Base-by-base conservation (phyloP, 2,113 vertebrate genomes). In the Thryonomys swinderianus region DNA sequence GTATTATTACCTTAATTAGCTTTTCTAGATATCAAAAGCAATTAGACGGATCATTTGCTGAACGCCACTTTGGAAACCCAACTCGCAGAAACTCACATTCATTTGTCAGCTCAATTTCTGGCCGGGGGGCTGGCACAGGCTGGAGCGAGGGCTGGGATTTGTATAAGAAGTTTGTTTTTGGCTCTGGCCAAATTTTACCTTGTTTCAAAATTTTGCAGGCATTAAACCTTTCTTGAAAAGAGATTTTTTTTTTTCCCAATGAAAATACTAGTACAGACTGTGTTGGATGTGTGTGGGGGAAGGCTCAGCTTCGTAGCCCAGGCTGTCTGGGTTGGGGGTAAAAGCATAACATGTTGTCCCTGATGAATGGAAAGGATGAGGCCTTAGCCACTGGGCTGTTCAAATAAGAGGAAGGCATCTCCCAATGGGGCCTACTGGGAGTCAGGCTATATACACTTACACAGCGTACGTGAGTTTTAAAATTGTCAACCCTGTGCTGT, bases 1-100 rank as follows among this genome's bases (percentile, higher is more conserved):
- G 96, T 96, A 94, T 97, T 96, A 97, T 97, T 97, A 98, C 97
- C 96, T 97, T 98, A 96, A 98, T 98, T 97, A 97, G 97, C 96
- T 95, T 98, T 98, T 97, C 95, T 95, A 97, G 97, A 97, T 98
- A 97, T 97, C 96, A 97, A 97, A 97, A 97, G 96, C 96, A 97
- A 97, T 98, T 97, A 97, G 93, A 92, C 48, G 0, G 91, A 94
- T 96, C 91, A 92, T 88, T 96, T 88, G 93, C 83, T 89, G 73
- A 97, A 90, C 2, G 90, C 93, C 81, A 88, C 81, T 96, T 92
- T 94, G 82, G 94, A 98, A 91, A 96, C 85, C 67, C 51, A 96
- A 97, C 96, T 97, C 78, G 87, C 62, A 96, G 92, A 96, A 94
- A 93, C 86, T 93, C 73, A 42, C 5, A 30, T 32, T 82, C 92